A percentile compares a stretch with the other conserved stretches of the same genome.
These are phyloP conservation scores for Morelia viridis DNA, from an alignment of 2,797 vertebrate species.

Conservation along the genomic window DNA sequence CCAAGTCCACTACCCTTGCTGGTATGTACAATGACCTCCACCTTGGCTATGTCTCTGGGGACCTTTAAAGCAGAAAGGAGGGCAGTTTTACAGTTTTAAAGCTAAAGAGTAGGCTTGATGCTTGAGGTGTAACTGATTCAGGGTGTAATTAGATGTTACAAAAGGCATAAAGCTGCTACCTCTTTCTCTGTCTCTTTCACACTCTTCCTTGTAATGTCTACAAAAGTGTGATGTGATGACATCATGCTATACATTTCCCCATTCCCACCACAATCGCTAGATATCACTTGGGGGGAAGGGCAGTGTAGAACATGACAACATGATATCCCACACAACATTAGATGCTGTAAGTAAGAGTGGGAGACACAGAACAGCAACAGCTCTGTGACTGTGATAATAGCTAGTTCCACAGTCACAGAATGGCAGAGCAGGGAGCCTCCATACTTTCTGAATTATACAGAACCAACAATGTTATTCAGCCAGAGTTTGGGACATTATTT, in stretches of 20 bases:
- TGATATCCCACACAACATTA: not conserved
- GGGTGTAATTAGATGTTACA: not conserved
- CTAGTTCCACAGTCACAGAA: not conserved
- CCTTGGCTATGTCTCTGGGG: conserved; percentile 10
- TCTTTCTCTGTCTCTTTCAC: not conserved
- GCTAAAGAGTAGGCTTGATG: not conserved
- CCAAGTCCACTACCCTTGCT: conserved; percentile 2
- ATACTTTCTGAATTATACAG: not conserved
- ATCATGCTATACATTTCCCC: not conserved
- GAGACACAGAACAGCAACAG: not conserved
- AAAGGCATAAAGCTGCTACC: not conserved
- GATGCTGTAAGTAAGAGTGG: not conserved
- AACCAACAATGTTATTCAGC: not conserved
- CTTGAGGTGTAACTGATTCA: not conserved
- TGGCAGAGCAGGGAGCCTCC: not conserved
- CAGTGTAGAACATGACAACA: not conserved
- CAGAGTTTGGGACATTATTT: not conserved
- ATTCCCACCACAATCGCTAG: not conserved
- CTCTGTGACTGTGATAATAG: not conserved
- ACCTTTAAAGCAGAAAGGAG: conserved; percentile 6
- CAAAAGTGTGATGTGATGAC: conserved; percentile 1
- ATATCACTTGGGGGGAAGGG: not conserved
- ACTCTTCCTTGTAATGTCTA: conserved; percentile 1
- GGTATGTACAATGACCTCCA: conserved; percentile 24
- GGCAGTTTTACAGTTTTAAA: conserved; percentile 1